These are phyloP conservation scores for Meloe dianella DNA, from an alignment of 2,888 invertebrate genomes.

Conservation along the genomic window DNA sequence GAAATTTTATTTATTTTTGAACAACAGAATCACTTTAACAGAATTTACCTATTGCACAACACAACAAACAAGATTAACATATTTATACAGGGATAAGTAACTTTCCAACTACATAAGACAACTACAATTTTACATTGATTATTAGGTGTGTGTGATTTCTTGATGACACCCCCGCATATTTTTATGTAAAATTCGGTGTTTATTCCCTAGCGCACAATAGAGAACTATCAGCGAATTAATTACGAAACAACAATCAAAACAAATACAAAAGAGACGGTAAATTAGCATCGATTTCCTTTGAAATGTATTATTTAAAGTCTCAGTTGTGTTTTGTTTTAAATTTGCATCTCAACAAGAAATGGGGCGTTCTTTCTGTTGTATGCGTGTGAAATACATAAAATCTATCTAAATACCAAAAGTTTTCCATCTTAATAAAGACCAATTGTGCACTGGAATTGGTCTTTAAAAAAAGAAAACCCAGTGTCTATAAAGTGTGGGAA, in stretches of 20 bases:
- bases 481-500: conserved; percentile 23
- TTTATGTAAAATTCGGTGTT: conserved; percentile 48
- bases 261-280: conserved; percentile 29
- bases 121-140: conserved; percentile 40
- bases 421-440: conserved; percentile 44
- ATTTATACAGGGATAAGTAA: conserved; percentile 56
- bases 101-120: conserved; percentile 54
- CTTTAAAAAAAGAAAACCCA: conserved; percentile 33
- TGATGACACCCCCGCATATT: conserved; percentile 22
- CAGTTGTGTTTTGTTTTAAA: conserved; percentile 24
- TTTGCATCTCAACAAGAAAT: conserved; percentile 8
- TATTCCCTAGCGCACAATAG: conserved; percentile 50
- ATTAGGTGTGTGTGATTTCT: conserved; percentile 18
- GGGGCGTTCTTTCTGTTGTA: not conserved
- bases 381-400: not conserved
- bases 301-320: conserved; percentile 27
- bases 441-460: conserved; percentile 48
- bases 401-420: conserved; percentile 15
- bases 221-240: conserved; percentile 53
- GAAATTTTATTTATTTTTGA: conserved; percentile 38
- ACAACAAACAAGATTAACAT: conserved; percentile 56
- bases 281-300: conserved; percentile 27
- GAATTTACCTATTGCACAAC: conserved; percentile 48
- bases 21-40: conserved; percentile 55
- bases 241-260: conserved; percentile 20